Conservation (phyloP, 2,113 vertebrate species). For the Bostrychus sinensis region DNA sequence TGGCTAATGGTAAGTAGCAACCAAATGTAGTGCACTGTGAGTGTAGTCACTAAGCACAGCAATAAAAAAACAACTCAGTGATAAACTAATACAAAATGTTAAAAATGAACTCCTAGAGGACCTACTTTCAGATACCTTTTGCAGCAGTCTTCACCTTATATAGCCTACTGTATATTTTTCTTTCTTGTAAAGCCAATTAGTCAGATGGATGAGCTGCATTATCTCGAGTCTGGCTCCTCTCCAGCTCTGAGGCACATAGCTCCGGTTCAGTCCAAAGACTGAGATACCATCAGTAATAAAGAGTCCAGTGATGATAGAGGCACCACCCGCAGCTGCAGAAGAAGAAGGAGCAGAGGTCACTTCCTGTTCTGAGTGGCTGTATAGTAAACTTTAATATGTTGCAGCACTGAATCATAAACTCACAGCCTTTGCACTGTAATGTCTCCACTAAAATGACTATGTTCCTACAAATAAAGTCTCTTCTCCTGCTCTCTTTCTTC, state of each 20-base stretch:
- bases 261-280: slow-evolving; percentile 27
- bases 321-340: slow-evolving; percentile 34
- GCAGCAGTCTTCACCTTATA: slow-evolving; percentile 46
- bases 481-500: no score
- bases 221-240: slow-evolving; percentile 53
- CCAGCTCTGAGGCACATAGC: slow-evolving; percentile 32
- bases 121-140: slow-evolving; percentile 37
- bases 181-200: slow-evolving; percentile 63
- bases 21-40: no score
- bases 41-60: no score
- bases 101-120: no score
- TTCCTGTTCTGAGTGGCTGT: background rate
- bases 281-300: slow-evolving; percentile 60
- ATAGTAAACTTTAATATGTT: slow-evolving; percentile 25
- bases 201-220: slow-evolving; percentile 66
- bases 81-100: no score
- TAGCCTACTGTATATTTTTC: no score
- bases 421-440: no score
- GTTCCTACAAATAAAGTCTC: no score
- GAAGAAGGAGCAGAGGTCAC: slow-evolving; percentile 27
- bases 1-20: no score
- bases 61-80: no score
- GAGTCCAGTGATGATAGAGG: slow-evolving; percentile 43
- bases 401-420: no score
- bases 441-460: no score